Base-by-base conservation (phyloP, 1,140 invertebrate genomes). In the Neocloeon triangulifer region DNA sequence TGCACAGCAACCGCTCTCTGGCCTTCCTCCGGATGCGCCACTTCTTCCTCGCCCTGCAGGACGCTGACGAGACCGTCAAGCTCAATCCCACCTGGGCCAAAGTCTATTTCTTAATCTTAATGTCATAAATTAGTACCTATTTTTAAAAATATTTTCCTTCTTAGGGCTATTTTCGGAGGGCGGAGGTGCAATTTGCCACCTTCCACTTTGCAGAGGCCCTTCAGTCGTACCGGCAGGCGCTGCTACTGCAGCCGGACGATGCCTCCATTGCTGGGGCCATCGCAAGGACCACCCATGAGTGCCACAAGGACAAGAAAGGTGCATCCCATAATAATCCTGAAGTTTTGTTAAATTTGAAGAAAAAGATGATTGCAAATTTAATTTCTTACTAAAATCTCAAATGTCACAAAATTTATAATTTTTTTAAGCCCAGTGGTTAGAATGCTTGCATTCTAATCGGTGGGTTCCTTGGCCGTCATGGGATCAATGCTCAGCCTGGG, bases 71-170 rank as follows among this genome's bases (percentile, higher is more conserved):
- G 50, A 66, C 70, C 12, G 76, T 81, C 31, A 59, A 58, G 44
- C 44, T 82, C 25, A 69, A 74, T 43, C 75, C 76, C 17, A 59
- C 67, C 30, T 82, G 78, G 75, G 66, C 72, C 9, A 84, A 82
- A 63, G 76, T 75, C 58, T 14, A 23, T 23, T 8, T 23, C 8
- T 8, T 8, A 23, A 23, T 8, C 8, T 8, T 8, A 23, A 23
- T 23, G 22, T n/a, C n/a, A n/a, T n/a, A n/a, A n/a, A n/a, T n/a
- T 4, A 23, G 14, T 25, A 12, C 14, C 14, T 25, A 2, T 25
- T 23, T 14, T 25, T 8, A 12, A 25, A 25, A 25, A 25, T 25
- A 6, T 25, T n/a, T 5, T 29, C 3, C 10, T 29, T 29, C 26
- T 25, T 44, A 79, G 74, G 76, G 76, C 12, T 79, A 77, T 52